Conservation (phyloP, 2,113 vertebrate species). For the Aythya baeri region DNA sequence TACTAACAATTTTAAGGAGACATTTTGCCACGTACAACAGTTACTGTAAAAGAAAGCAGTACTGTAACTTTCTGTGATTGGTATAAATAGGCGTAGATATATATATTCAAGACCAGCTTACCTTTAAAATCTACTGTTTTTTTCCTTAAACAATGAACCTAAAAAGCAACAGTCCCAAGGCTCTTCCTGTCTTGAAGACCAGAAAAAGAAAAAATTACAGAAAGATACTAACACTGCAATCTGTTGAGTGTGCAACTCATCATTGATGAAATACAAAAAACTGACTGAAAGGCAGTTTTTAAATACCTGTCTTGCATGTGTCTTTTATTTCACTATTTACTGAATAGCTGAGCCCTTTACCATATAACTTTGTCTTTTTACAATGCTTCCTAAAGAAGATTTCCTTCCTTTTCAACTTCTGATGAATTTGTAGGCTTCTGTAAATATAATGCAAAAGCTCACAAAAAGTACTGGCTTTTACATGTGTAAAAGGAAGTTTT, state of each 20-base stretch:
- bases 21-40: not conserved
- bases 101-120: not conserved
- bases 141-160: not conserved
- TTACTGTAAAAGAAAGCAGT: not conserved
- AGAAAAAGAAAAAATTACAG: not conserved
- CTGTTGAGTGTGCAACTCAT: slow-evolving; percentile 2
- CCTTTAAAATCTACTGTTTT: not conserved
- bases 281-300: slow-evolving; percentile 48
- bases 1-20: not conserved
- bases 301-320: not conserved
- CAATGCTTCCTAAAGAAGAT: not conserved
- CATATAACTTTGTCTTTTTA: not conserved
- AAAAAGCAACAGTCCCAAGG: not conserved
- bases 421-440: slow-evolving; percentile 20
- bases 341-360: slow-evolving; percentile 3
- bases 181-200: not conserved
- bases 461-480: not conserved
- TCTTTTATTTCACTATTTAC: not conserved
- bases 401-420: not conserved
- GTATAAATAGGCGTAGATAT: not conserved
- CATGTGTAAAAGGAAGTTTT: slow-evolving; percentile 9
- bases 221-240: not conserved
- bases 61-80: not conserved
- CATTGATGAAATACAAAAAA: not conserved
- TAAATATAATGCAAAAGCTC: not conserved